Conservation (phyloP, 37 sponge, comb jelly and placozoan species). For the Ephydatia muelleri region DNA sequence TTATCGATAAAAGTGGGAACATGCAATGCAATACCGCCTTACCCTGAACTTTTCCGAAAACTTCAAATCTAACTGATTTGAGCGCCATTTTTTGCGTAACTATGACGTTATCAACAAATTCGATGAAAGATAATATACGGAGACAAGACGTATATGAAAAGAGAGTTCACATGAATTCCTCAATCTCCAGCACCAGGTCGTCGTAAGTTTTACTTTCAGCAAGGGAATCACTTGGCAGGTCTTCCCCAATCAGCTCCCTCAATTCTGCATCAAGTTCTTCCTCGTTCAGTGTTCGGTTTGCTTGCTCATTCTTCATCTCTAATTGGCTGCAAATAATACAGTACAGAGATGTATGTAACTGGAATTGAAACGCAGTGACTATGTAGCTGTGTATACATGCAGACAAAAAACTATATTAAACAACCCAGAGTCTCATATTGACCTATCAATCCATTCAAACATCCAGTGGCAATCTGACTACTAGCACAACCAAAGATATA, state of each 20-base stretch:
- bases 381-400: too few species aligned
- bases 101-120: not conserved
- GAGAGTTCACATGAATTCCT: constrained; percentile 52
- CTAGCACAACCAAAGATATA: too few species aligned
- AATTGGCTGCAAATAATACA: constrained; percentile 19
- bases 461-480: too few species aligned
- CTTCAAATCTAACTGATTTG: not conserved
- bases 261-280: constrained; percentile 24
- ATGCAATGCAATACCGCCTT: not conserved
- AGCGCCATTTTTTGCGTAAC: not conserved
- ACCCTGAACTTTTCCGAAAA: not conserved
- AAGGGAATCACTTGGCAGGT: not conserved
- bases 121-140: not conserved
- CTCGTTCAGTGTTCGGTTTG: not conserved
- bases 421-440: too few species aligned
- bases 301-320: not conserved
- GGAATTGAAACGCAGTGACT: not conserved
- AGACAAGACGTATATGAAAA: not conserved
- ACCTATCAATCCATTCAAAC: too few species aligned
- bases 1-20: not conserved
- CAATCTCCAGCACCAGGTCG: constrained; percentile 71
- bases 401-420: too few species aligned
- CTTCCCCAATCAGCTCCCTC: not conserved
- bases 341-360: not conserved
- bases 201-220: constrained; percentile 54